phyloP scores from a whole-genome alignment of 2,797 vertebrate species.

The Peromyscus eremicus region DNA sequence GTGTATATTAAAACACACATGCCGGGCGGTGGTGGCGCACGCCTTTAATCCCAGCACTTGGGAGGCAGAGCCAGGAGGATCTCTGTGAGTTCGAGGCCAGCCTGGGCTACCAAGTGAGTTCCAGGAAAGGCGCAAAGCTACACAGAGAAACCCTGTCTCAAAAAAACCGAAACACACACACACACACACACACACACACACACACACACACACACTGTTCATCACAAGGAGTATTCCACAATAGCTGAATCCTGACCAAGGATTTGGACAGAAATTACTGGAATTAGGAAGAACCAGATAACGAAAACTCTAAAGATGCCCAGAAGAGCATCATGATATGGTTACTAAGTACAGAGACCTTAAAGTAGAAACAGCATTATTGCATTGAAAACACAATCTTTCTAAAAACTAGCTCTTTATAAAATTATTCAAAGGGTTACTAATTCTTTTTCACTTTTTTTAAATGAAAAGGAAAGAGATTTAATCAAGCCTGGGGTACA shows the following conservation, averaged over 20 bases:
- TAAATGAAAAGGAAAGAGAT: background rate
- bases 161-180: too few relatives aligned
- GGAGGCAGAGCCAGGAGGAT: too few relatives aligned
- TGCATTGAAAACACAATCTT: background rate
- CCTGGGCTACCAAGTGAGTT: too few relatives aligned
- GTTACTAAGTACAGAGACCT: background rate
- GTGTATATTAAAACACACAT: background rate
- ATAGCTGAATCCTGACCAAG: background rate
- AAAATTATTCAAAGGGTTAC: background rate
- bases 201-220: background rate
- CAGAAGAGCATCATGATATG: background rate
- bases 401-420: conserved; percentile 9
- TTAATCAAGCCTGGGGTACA: background rate
- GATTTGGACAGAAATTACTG: background rate
- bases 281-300: background rate
- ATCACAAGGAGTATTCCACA: background rate
- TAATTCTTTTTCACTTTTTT: conserved; percentile 6
- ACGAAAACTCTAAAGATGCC: background rate
- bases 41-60: too few relatives aligned
- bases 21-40: too few relatives aligned
- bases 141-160: too few relatives aligned
- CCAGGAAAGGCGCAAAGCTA: too few relatives aligned
- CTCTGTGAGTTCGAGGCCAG: too few relatives aligned
- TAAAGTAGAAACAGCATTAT: background rate
- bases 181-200: background rate